phyloP scores from a whole-genome alignment of 2,797 vertebrate genomes.

The Centropyge bicolor region DNA sequence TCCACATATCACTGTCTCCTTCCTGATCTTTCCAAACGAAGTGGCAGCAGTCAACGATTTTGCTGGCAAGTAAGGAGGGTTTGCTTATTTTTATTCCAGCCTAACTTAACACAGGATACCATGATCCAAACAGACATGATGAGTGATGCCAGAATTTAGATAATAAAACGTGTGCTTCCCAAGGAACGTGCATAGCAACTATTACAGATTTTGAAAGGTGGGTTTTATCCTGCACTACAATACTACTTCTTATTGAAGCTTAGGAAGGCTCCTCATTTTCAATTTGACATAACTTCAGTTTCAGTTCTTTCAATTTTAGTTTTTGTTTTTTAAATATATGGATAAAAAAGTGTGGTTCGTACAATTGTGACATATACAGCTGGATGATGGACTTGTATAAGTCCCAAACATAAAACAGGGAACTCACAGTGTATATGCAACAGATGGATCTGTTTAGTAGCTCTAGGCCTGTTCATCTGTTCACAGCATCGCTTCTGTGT shows the following conservation, averaged over 20 bases:
- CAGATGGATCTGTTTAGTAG: constrained; percentile 64
- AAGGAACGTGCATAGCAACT: background rate
- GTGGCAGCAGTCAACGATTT: background rate
- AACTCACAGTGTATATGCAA: constrained; percentile 42
- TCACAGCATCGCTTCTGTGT: constrained; percentile 33
- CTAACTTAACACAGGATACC: background rate
- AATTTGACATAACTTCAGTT: background rate
- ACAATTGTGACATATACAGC: constrained; percentile 2
- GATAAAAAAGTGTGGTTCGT: background rate
- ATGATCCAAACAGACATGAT: constrained; percentile 10
- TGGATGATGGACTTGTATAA: constrained; percentile 19
- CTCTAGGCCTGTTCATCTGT: constrained; percentile 61
- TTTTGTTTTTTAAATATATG: background rate
- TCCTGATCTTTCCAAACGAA: constrained; percentile 1
- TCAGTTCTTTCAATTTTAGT: background rate
- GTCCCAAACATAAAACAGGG: constrained; percentile 41
- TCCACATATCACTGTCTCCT: background rate
- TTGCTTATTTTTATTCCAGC: background rate
- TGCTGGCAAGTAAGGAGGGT: background rate
- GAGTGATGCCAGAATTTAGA: background rate
- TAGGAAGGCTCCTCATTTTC: background rate
- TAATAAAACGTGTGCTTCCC: background rate
- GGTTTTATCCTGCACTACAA: background rate
- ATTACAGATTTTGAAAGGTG: background rate
- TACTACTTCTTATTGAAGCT: background rate